Percentiles rank a stretch among this genome's conserved stretches.
Evolutionary conservation across 2,113 vertebrate species (phyloP).

Genomic region (Hemichromis elongatus): DNA sequence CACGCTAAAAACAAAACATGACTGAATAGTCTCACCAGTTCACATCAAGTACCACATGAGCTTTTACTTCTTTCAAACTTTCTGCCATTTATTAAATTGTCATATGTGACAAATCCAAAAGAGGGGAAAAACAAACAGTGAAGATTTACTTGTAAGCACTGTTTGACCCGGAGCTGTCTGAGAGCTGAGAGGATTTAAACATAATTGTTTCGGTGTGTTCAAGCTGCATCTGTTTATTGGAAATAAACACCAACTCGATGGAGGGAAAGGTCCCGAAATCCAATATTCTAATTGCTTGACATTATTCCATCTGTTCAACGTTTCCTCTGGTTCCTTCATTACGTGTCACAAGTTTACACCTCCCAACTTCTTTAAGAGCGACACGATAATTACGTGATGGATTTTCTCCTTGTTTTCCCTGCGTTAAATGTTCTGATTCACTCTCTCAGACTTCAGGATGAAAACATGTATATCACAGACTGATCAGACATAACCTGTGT

Average conservation of each 20-base stretch:
- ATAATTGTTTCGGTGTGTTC: constrained; percentile 22
- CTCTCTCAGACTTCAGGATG: not conserved
- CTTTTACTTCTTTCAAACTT: not conserved
- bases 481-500: not conserved
- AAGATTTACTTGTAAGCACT: not conserved
- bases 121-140: not conserved
- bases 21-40: not conserved
- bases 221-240: constrained; percentile 7
- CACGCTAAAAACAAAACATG: not conserved
- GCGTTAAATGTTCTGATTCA: not conserved
- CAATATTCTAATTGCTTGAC: not conserved
- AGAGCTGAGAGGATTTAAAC: not conserved
- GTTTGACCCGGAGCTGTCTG: not conserved
- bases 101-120: not conserved
- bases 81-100: constrained; percentile 17
- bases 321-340: not conserved
- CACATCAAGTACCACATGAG: not conserved
- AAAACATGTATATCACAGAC: not conserved
- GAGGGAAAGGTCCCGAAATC: not conserved
- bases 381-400: not conserved
- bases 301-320: constrained; percentile 7
- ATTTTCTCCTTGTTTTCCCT: not conserved
- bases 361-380: not conserved
- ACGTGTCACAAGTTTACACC: not conserved
- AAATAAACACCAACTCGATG: constrained; percentile 10